Evolutionary conservation across 1,140 invertebrate species (phyloP).

Genomic region (Temnothorax curvispinosus): DNA sequence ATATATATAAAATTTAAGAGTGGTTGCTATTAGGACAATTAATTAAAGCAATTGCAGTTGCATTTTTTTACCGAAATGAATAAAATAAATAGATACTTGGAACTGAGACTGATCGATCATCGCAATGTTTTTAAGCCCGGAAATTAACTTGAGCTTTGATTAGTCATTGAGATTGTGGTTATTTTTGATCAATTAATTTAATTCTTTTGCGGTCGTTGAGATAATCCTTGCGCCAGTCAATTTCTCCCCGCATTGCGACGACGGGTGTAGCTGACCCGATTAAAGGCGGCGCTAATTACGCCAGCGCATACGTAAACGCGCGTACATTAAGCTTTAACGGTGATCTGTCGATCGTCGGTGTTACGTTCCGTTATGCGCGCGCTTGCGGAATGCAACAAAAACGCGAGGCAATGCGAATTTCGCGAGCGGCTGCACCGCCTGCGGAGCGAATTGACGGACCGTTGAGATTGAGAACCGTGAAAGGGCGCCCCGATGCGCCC

Average conservation of each 20-base stretch:
- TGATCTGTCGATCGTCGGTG: conserved; percentile 47
- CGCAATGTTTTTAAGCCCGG: background rate
- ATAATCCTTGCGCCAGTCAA: background rate
- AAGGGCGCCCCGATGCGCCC: background rate
- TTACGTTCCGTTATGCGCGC: conserved; percentile 58
- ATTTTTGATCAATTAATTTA: background rate
- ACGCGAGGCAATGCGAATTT: conserved; percentile 13
- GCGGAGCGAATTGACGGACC: conserved; percentile 9
- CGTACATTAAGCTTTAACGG: conserved; percentile 64
- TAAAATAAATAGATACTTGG: background rate
- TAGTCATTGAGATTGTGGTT: background rate
- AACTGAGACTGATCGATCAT: background rate
- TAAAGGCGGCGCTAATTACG: conserved; percentile 63
- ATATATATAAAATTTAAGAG: background rate
- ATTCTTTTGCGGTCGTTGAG: background rate
- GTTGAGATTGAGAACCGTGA: conserved; percentile 29
- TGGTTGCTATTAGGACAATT: background rate
- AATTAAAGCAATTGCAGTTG: background rate
- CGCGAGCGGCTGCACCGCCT: conserved; percentile 7
- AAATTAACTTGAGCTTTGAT: background rate
- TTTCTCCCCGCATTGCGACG: background rate
- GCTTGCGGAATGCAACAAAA: conserved; percentile 48
- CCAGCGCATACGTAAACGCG: conserved; percentile 30
- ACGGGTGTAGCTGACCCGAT: conserved; percentile 13
- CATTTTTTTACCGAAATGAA: background rate